A percentile compares a stretch with the other conserved stretches of the same genome.
Conservation (phyloP, 2,888 invertebrate genomes). For the Drosophila nr. medialis region DNA sequence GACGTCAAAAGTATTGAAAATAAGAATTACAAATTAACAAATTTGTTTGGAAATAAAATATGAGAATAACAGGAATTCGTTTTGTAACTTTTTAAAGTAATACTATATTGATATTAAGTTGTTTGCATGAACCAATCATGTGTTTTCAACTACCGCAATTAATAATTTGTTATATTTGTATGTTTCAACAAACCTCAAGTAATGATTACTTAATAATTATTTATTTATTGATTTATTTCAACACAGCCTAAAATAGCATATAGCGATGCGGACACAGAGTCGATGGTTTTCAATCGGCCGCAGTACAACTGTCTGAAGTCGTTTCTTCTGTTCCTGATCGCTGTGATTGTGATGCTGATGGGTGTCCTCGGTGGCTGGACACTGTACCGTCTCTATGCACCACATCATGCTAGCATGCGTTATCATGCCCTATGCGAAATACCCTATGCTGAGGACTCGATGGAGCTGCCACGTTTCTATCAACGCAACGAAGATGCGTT, state of each 20-base stretch:
- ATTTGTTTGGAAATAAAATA: background rate
- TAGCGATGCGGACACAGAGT: conserved; percentile 84
- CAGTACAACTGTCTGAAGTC: conserved; percentile 87
- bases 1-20: no score
- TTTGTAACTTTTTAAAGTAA: background rate
- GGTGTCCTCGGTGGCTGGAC: conserved; percentile 90
- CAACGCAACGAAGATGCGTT: conserved; percentile 80
- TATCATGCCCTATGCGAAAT: conserved; percentile 84
- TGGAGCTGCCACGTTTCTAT: conserved; percentile 79
- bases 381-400: conserved; percentile 90
- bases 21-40: background rate
- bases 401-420: conserved; percentile 86
- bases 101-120: background rate
- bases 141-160: background rate
- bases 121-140: background rate
- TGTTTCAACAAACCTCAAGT: background rate
- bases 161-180: background rate
- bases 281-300: conserved; percentile 83
- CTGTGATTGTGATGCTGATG: conserved; percentile 89
- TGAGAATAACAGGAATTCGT: background rate
- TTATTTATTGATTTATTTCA: background rate
- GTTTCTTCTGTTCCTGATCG: conserved; percentile 89
- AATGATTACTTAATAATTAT: background rate
- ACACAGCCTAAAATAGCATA: conserved; percentile 64
- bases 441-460: conserved; percentile 81